These are phyloP conservation scores for Drosophila pseudoobscura DNA, from an alignment of 1,140 invertebrate species.

Conservation along the genomic window DNA sequence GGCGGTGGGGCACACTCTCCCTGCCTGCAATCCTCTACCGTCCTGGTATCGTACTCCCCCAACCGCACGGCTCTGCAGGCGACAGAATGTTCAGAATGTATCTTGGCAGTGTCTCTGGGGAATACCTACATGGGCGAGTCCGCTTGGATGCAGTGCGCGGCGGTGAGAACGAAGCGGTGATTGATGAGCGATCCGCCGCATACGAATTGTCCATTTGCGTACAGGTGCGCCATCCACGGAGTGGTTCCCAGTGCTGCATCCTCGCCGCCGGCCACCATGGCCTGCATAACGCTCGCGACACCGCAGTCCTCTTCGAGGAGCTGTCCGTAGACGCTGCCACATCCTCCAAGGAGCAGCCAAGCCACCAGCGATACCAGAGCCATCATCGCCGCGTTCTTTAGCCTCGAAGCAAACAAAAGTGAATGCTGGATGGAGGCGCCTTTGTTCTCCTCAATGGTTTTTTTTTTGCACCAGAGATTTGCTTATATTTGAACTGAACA, in stretches of 20 bases:
- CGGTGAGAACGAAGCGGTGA: conserved; percentile 10
- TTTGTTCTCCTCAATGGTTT: too few relatives aligned
- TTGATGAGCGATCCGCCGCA: conserved; percentile 16
- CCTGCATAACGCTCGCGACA: background rate
- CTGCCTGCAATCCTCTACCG: background rate
- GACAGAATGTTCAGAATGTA: background rate
- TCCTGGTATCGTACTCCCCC: conserved; percentile 3
- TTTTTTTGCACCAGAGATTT: too few relatives aligned
- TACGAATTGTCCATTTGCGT: background rate
- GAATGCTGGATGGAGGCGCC: too few relatives aligned
- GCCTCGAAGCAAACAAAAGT: too few relatives aligned
- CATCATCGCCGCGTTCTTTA: too few relatives aligned
- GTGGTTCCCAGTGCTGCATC: background rate
- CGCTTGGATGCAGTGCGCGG: background rate
- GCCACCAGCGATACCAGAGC: too few relatives aligned
- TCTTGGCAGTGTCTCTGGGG: background rate
- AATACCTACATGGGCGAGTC: background rate
- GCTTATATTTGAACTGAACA: too few relatives aligned
- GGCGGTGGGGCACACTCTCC: background rate
- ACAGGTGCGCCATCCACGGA: conserved; percentile 15
- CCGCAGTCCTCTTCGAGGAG: conserved; percentile 3
- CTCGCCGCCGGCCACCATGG: background rate
- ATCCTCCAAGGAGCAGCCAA: background rate
- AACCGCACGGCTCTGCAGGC: conserved; percentile 2
- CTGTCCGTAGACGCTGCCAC: background rate